phyloP scores from a whole-genome alignment of 2,113 vertebrate species.

The Euleptes europaea region DNA sequence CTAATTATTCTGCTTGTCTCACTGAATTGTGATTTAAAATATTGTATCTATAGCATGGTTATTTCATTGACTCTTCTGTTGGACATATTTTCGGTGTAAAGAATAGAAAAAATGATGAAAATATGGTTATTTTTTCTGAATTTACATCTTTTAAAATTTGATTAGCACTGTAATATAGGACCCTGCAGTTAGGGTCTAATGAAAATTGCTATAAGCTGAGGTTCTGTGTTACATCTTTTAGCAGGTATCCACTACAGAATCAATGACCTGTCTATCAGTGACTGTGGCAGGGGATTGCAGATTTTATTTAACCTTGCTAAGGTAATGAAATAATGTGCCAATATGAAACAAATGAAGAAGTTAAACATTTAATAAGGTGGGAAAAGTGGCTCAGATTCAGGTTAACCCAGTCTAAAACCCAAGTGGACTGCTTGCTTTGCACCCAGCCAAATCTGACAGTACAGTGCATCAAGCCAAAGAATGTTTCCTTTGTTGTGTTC shows the following conservation, averaged over 20 bases:
- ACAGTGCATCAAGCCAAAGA: conserved; percentile 67
- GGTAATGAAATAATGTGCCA: background rate
- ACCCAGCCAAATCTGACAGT: conserved; percentile 50
- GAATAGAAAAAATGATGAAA: no score
- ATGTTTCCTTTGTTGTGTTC: conserved; percentile 72
- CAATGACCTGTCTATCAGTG: background rate
- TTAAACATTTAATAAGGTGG: conserved; percentile 30
- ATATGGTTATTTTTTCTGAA: background rate
- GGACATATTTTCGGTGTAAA: no score
- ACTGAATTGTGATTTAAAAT: no score
- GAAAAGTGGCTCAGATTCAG: conserved; percentile 16
- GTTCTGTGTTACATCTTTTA: conserved; percentile 38
- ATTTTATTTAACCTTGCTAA: background rate
- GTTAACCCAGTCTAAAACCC: background rate
- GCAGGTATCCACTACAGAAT: background rate
- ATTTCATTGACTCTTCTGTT: no score
- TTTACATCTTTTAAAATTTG: background rate
- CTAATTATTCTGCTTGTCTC: no score
- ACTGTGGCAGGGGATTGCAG: background rate
- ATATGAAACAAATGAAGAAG: background rate
- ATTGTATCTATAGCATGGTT: no score
- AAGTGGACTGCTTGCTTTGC: conserved; percentile 47
- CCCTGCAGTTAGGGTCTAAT: rapidly evolving
- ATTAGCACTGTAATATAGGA: background rate
- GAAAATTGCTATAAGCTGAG: conserved; percentile 12